Conservation (phyloP, 2,113 vertebrate species). For the Mastomys coucha region DNA sequence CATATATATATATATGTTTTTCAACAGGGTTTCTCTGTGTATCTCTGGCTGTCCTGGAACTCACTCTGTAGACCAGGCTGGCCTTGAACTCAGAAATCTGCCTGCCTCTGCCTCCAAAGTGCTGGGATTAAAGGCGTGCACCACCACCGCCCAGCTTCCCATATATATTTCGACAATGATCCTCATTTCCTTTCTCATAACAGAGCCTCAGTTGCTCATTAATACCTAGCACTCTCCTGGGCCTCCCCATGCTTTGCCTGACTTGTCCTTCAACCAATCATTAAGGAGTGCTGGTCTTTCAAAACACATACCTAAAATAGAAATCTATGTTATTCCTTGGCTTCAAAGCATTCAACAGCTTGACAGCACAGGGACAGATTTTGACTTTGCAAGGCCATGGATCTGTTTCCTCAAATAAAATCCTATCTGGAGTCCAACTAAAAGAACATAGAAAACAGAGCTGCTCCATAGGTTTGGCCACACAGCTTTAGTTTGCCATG, state of each 20-base stretch:
- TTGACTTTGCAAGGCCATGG: conserved; percentile 3
- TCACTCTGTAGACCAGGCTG: too few relatives aligned
- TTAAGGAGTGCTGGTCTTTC: background rate
- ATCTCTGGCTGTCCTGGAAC: too few relatives aligned
- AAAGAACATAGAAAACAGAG: background rate
- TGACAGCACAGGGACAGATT: conserved; percentile 20
- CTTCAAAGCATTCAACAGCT: conserved; percentile 46
- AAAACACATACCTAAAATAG: conserved; percentile 28
- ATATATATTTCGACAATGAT: background rate
- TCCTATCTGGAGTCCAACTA: conserved; percentile 21
- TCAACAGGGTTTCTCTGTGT: too few relatives aligned
- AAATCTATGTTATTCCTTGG: background rate
- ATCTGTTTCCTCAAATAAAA: conserved; percentile 40
- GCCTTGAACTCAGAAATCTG: too few relatives aligned
- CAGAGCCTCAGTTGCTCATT: background rate
- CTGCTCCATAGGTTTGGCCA: background rate
- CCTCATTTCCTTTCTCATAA: background rate
- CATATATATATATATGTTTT: too few relatives aligned
- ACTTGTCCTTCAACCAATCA: background rate
- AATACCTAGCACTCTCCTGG: background rate
- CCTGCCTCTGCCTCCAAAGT: too few relatives aligned
- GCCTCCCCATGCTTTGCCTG: background rate
- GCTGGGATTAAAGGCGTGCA: too few relatives aligned
- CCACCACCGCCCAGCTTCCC: too few relatives aligned
- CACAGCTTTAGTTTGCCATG: background rate